These are phyloP conservation scores for Bilobella aurantiaca DNA, from an alignment of 1,140 invertebrate species.

Conservation along the genomic window DNA sequence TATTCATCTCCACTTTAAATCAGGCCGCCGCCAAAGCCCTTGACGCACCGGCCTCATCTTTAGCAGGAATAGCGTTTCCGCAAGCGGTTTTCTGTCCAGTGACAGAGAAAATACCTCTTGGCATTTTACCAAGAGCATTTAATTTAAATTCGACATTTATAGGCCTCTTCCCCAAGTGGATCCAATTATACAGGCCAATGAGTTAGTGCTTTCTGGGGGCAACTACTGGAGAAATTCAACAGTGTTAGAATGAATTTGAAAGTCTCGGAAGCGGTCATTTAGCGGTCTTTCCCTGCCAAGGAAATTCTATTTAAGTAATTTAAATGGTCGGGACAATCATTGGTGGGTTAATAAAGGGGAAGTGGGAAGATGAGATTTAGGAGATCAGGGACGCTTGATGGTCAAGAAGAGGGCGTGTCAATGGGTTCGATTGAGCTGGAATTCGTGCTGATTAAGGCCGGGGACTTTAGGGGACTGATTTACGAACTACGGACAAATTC, in stretches of 20 bases:
- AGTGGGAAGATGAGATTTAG: too few relatives aligned
- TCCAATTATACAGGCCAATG: constrained; percentile 1
- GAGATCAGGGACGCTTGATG: constrained; percentile 15
- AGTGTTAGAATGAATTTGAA: too few relatives aligned
- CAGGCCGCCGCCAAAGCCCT: too few relatives aligned
- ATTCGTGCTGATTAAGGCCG: constrained; percentile 36
- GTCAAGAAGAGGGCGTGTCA: constrained; percentile 34
- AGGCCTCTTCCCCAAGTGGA: background rate
- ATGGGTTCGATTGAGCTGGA: constrained; percentile 33
- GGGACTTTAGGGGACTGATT: constrained; percentile 34
- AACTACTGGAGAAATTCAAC: too few relatives aligned
- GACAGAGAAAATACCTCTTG: background rate
- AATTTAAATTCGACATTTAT: constrained; percentile 1
- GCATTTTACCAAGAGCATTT: background rate
- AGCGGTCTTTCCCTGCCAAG: background rate
- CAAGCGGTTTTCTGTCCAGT: too few relatives aligned
- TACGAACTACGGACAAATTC: constrained; percentile 35
- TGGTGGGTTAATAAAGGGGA: too few relatives aligned
- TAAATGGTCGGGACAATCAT: too few relatives aligned
- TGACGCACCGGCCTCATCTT: too few relatives aligned
- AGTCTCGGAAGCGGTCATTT: too few relatives aligned
- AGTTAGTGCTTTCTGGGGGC: too few relatives aligned
- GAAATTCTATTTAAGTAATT: constrained; percentile 5
- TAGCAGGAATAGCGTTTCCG: too few relatives aligned
- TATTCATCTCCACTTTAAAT: too few relatives aligned